phyloP scores from a whole-genome alignment of 2,888 invertebrate genomes.

The Kuschelorhynchus macadamiae region DNA sequence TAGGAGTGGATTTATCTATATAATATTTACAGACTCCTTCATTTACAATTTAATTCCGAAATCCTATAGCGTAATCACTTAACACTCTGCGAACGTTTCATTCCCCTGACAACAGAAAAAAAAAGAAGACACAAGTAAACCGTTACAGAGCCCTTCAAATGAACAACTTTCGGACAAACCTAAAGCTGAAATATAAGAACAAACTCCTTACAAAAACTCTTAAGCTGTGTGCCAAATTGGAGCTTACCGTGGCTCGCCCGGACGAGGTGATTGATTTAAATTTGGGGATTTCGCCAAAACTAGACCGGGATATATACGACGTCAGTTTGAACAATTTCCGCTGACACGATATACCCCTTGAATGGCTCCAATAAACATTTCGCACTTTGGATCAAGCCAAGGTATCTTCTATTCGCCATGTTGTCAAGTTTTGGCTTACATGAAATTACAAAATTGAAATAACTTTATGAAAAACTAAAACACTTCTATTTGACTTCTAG shows the following conservation, averaged over 20 bases:
- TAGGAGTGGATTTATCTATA: too few species aligned
- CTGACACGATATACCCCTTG: conserved; percentile 52
- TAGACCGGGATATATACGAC: conserved; percentile 42
- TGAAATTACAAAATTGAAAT: background rate
- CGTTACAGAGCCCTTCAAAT: too few species aligned
- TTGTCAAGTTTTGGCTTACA: conserved; percentile 41
- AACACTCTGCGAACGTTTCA: too few species aligned
- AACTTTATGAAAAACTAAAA: too few species aligned
- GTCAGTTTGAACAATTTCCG: conserved; percentile 49
- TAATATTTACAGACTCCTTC: too few species aligned
- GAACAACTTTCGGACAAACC: too few species aligned
- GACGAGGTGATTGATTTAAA: conserved; percentile 46
- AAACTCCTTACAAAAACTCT: conserved; percentile 36
- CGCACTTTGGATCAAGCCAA: conserved; percentile 40
- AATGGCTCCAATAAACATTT: conserved; percentile 56
- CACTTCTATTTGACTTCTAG: too few species aligned
- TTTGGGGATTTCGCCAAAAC: conserved; percentile 43
- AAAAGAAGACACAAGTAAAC: too few species aligned
- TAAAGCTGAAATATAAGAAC: background rate
- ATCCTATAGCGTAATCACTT: too few species aligned
- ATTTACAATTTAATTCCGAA: too few species aligned
- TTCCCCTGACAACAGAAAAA: too few species aligned
- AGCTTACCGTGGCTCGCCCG: conserved; percentile 32
- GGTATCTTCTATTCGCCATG: conserved; percentile 40
- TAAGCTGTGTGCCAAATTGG: conserved; percentile 43